These are phyloP conservation scores for Tyto alba DNA, from an alignment of 2,113 vertebrate species.

Conservation along the genomic window DNA sequence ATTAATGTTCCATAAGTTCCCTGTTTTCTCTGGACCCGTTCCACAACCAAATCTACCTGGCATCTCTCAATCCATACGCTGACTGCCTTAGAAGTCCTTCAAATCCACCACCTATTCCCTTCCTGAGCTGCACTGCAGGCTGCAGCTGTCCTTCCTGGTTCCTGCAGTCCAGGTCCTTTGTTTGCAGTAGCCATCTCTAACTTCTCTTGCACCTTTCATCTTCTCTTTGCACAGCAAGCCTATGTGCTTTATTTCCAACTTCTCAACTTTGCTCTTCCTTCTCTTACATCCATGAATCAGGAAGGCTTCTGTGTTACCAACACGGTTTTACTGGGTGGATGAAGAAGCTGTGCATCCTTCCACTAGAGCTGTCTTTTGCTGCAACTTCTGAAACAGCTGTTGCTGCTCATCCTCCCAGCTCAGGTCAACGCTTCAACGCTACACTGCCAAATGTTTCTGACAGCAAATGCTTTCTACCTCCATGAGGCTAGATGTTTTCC, in stretches of 20 bases:
- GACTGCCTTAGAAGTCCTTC: background rate
- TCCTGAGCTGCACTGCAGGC: background rate
- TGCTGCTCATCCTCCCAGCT: background rate
- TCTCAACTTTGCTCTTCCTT: background rate
- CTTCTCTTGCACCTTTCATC: background rate
- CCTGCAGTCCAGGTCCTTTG: background rate
- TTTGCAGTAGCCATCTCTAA: background rate
- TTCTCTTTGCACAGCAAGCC: background rate
- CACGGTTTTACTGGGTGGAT: background rate
- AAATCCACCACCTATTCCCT: background rate
- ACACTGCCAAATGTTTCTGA: background rate
- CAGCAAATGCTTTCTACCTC: background rate
- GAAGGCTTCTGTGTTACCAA: background rate
- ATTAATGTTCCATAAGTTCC: background rate
- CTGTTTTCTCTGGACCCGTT: background rate
- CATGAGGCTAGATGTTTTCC: background rate
- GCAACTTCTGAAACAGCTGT: background rate
- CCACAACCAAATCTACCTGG: background rate
- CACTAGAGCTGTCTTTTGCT: background rate
- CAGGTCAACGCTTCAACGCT: accelerated
- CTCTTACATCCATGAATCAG: background rate
- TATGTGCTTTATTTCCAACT: background rate
- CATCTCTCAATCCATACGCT: background rate
- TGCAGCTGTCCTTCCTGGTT: background rate
- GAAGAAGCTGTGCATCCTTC: background rate